These are phyloP conservation scores for Aptenodytes patagonicus DNA, from an alignment of 2,113 vertebrate genomes.

Conservation along the genomic window DNA sequence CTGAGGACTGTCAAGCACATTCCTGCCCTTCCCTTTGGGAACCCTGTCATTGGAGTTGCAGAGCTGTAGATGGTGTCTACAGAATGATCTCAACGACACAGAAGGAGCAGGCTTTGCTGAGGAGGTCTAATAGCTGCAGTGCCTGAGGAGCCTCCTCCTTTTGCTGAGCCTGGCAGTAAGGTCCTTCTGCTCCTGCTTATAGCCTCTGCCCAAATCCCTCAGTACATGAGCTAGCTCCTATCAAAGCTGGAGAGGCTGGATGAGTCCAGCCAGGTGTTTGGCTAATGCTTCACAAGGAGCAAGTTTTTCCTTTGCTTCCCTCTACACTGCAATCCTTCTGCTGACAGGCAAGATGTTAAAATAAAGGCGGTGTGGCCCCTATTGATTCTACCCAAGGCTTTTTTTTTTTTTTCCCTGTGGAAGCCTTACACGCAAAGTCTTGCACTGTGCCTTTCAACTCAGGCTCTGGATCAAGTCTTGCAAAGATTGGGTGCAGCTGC, in stretches of 20 bases:
- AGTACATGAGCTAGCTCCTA: neutral
- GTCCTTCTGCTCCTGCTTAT: neutral
- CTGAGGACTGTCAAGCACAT: neutral
- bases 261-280: neutral
- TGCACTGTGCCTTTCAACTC: neutral
- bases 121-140: neutral
- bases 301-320: neutral
- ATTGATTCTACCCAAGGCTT: neutral
- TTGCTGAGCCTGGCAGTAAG: neutral
- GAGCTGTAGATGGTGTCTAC: neutral
- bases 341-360: neutral
- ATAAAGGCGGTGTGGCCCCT: neutral
- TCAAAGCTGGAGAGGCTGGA: neutral
- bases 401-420: neutral
- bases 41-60: neutral
- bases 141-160: neutral
- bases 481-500: slow-evolving; percentile 35
- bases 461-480: slow-evolving; percentile 5
- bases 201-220: neutral
- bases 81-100: accelerated
- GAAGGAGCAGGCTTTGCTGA: neutral
- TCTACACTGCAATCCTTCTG: neutral
- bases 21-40: neutral
- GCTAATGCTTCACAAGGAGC: neutral
- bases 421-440: slow-evolving; percentile 1